Conservation (phyloP, 2,113 vertebrate genomes). For the Anolis sagrei region DNA sequence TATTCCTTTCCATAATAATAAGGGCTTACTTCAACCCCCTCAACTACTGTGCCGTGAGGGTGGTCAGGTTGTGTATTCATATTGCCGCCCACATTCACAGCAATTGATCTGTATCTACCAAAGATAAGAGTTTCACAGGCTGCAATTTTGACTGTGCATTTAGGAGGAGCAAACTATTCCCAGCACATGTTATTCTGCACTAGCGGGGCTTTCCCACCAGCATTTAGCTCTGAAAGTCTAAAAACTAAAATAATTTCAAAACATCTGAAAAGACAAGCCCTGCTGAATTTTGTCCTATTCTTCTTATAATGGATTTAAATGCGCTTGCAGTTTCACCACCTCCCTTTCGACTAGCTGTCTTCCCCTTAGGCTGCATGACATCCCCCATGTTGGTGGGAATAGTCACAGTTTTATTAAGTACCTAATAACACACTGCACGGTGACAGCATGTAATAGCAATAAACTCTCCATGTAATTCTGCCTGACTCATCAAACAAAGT, state of each 20-base stretch:
- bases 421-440: background rate
- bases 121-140: background rate
- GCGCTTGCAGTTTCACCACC: background rate
- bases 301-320: background rate
- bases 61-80: background rate
- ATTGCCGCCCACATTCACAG: background rate
- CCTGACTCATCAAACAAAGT: background rate
- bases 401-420: background rate
- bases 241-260: slow-evolving; percentile 32
- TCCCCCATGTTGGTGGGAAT: background rate
- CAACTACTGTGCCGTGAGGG: background rate
- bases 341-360: slow-evolving; percentile 1
- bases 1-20: background rate
- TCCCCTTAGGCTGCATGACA: background rate
- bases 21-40: background rate
- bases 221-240: background rate
- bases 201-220: background rate
- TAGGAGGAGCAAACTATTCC: background rate
- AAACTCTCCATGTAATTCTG: background rate
- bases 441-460: slow-evolving; percentile 28
- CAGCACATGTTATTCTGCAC: background rate
- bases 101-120: background rate
- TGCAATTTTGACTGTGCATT: background rate
- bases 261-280: background rate
- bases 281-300: background rate